Conservation (phyloP, 2,797 vertebrate species). For the Ctenopoma multispine region DNA sequence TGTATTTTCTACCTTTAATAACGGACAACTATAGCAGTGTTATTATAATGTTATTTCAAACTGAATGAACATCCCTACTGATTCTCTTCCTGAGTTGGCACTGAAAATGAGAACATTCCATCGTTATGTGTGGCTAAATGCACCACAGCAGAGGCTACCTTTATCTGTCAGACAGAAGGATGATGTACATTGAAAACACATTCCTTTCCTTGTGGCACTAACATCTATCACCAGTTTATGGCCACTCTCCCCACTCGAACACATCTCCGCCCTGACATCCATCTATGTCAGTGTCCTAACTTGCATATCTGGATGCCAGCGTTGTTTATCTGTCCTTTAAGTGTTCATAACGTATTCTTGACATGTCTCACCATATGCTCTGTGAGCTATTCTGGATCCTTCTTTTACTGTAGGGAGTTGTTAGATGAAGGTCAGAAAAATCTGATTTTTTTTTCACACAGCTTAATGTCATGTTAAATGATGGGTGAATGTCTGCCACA, state of each 20-base stretch:
- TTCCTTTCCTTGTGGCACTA: slow-evolving; percentile 72
- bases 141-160: slow-evolving; percentile 58
- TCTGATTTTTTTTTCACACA: not conserved
- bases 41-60: slow-evolving; percentile 52
- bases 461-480: slow-evolving; percentile 42
- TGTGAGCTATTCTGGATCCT: slow-evolving; percentile 13
- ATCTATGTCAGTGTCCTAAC: slow-evolving; percentile 73
- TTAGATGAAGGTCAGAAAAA: slow-evolving; percentile 24
- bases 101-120: slow-evolving; percentile 58
- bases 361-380: slow-evolving; percentile 55
- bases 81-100: slow-evolving; percentile 26
- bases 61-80: not conserved
- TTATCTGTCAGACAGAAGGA: slow-evolving; percentile 77
- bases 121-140: slow-evolving; percentile 59
- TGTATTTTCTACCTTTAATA: slow-evolving; percentile 25
- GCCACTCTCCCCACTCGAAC: slow-evolving; percentile 63
- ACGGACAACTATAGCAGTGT: slow-evolving; percentile 16
- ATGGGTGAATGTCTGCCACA: slow-evolving; percentile 24
- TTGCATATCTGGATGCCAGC: slow-evolving; percentile 61
- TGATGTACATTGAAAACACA: slow-evolving; percentile 78
- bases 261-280: slow-evolving; percentile 70
- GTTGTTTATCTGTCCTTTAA: slow-evolving; percentile 63
- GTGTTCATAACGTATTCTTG: slow-evolving; percentile 55
- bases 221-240: slow-evolving; percentile 82
- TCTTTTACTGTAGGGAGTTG: not conserved